Evolutionary conservation across 2,888 invertebrate species (phyloP).

Genomic region (Chymomyza procnemis): DNA sequence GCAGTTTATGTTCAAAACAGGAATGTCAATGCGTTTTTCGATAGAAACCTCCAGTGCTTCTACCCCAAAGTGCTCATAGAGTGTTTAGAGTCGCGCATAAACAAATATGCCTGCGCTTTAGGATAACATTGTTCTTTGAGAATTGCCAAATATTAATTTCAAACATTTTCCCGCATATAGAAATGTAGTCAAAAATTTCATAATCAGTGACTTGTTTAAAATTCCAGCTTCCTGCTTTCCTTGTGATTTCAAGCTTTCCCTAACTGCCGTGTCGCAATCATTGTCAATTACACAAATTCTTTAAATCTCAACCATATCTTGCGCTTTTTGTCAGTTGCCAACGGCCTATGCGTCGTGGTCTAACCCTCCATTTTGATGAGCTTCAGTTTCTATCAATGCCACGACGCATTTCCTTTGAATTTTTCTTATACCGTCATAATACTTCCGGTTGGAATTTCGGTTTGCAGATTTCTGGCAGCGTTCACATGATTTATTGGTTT

Average conservation of each 20-base stretch:
- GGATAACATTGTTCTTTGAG: too few species aligned
- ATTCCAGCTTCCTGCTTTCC: neutral
- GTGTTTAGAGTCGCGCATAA: neutral
- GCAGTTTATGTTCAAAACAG: too few species aligned
- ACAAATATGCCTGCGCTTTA: neutral
- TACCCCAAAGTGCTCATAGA: too few species aligned
- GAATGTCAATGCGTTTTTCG: too few species aligned
- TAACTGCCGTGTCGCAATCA: neutral
- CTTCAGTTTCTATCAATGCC: neutral
- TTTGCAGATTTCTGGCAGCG: slow-evolving; percentile 50
- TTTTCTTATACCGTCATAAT: slow-evolving; percentile 45
- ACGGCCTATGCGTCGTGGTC: neutral
- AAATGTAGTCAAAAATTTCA: neutral
- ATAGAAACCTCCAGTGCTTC: too few species aligned
- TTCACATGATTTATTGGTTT: slow-evolving; percentile 77
- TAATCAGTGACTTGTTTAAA: neutral
- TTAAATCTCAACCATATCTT: neutral
- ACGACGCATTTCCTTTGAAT: slow-evolving; percentile 49
- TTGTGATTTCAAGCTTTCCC: neutral
- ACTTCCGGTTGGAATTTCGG: slow-evolving; percentile 47
- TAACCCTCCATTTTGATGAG: neutral
- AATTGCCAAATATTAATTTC: too few species aligned
- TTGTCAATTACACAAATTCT: neutral
- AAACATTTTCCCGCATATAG: neutral
- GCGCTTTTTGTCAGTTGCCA: neutral